These are phyloP conservation scores for Molorchus minor DNA, from an alignment of 2,888 invertebrate genomes.

Conservation along the genomic window DNA sequence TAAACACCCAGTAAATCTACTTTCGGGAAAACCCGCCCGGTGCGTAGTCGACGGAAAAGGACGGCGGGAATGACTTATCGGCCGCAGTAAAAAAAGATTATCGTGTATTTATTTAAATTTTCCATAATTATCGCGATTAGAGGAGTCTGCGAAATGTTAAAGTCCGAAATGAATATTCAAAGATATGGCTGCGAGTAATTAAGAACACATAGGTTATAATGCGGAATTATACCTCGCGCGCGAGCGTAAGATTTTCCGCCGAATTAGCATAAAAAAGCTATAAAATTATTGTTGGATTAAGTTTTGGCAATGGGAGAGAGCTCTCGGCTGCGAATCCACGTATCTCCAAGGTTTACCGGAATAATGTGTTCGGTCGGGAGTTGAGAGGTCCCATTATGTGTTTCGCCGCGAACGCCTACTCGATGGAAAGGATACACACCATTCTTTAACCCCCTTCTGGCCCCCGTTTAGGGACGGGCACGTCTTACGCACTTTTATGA, in stretches of 20 bases:
- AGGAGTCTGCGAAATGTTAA: constrained; percentile 27
- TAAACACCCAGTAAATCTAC: not conserved
- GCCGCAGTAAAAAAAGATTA: constrained; percentile 41
- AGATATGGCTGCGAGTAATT: constrained; percentile 49
- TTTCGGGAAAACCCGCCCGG: not conserved
- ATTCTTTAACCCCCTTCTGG: constrained; percentile 12
- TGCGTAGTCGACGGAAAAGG: not conserved
- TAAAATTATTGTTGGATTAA: constrained; percentile 52
- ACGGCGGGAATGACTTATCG: constrained; percentile 33
- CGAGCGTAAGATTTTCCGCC: constrained; percentile 41
- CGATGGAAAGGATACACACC: not conserved
- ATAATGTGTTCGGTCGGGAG: constrained; percentile 27
- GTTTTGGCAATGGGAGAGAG: constrained; percentile 41
- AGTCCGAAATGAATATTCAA: constrained; percentile 45
- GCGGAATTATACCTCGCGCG: constrained; percentile 48
- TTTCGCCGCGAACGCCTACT: constrained; percentile 17
- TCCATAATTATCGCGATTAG: constrained; percentile 32
- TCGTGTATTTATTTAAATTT: constrained; percentile 43
- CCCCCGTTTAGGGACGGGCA: not conserved
- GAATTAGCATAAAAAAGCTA: constrained; percentile 54
- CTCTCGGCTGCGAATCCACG: constrained; percentile 28
- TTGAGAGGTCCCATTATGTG: constrained; percentile 14
- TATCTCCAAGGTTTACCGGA: constrained; percentile 33
- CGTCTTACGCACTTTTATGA: constrained; percentile 16
- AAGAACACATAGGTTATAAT: constrained; percentile 59